These are phyloP conservation scores for Enhydra lutris DNA, from an alignment of 2,113 vertebrate genomes.

Conservation along the genomic window DNA sequence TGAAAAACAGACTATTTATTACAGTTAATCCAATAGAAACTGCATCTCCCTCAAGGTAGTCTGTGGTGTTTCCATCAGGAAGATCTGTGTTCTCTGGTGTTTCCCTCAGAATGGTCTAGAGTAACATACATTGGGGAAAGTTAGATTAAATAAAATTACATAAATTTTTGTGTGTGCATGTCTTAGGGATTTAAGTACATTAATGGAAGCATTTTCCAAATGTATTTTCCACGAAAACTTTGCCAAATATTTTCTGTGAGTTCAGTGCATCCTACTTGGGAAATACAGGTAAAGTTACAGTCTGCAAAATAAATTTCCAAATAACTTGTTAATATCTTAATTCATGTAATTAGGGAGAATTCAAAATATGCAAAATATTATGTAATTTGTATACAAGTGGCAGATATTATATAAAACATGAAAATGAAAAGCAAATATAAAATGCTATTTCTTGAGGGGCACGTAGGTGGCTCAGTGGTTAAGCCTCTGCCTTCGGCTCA, in stretches of 20 bases:
- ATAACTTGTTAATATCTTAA: not conserved
- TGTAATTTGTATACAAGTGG: not conserved
- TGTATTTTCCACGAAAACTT: not conserved
- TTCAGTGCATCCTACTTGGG: not conserved
- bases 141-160: not conserved
- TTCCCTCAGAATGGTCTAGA: not conserved
- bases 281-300: not conserved
- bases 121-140: not conserved
- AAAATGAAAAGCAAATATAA: slow-evolving; percentile 27
- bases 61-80: not conserved
- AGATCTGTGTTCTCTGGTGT: not conserved
- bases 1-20: not conserved
- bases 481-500: too few species aligned
- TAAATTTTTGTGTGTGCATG: not conserved
- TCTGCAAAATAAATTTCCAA: not conserved
- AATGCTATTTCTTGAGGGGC: not conserved
- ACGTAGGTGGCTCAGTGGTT: too few species aligned
- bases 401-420: not conserved
- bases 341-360: not conserved
- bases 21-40: not conserved
- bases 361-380: not conserved
- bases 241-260: not conserved
- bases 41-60: not conserved
- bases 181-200: not conserved
- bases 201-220: not conserved